A percentile compares a stretch with the other conserved stretches of the same genome.
phyloP scores from a whole-genome alignment of 2,888 invertebrate genomes.

The Trisateles emortualis region DNA sequence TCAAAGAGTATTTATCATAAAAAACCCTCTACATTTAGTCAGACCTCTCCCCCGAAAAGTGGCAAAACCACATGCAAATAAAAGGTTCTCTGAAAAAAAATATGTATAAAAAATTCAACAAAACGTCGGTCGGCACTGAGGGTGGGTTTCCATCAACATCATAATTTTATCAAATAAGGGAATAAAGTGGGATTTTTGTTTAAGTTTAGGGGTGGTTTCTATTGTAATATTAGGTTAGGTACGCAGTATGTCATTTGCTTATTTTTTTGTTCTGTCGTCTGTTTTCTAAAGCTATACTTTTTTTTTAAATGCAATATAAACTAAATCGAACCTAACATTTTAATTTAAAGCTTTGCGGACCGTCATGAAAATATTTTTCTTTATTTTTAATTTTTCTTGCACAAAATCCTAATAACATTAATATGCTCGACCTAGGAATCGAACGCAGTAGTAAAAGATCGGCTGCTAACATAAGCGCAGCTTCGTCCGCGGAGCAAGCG shows the following conservation, averaged over 20 bases:
- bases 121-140: slow-evolving; percentile 10
- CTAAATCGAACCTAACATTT: too few species aligned
- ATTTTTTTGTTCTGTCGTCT: too few species aligned
- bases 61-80: slow-evolving; percentile 32
- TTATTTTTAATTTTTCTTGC: too few species aligned
- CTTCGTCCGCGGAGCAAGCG: too few species aligned
- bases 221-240: slow-evolving; percentile 6
- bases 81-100: not conserved
- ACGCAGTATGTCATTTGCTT: slow-evolving; percentile 1
- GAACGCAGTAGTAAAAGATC: too few species aligned
- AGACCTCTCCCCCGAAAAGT: slow-evolving; percentile 16
- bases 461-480: too few species aligned
- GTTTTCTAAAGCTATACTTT: too few species aligned
- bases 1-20: slow-evolving; percentile 11
- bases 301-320: too few species aligned
- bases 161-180: slow-evolving; percentile 31
- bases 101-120: slow-evolving; percentile 23
- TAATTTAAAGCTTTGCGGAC: too few species aligned
- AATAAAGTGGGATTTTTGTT: slow-evolving; percentile 12
- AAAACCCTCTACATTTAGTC: slow-evolving; percentile 21
- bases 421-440: too few species aligned
- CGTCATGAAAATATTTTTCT: too few species aligned
- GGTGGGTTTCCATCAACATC: slow-evolving; percentile 12
- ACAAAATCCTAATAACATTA: too few species aligned
- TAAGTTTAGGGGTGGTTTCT: slow-evolving; percentile 5